phyloP scores from a whole-genome alignment of 2,797 vertebrate species.

The Danio jaintianensis region DNA sequence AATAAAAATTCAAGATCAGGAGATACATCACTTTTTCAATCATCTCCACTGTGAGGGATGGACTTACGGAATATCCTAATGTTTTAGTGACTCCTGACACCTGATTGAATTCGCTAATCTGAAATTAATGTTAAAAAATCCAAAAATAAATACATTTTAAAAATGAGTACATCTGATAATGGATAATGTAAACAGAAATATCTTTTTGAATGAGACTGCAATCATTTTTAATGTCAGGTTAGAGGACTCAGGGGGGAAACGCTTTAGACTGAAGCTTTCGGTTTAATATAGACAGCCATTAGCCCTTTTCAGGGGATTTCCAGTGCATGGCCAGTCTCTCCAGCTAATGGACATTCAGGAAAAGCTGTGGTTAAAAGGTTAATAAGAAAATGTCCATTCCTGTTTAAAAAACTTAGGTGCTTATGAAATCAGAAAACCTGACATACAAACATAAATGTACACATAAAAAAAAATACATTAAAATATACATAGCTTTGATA shows the following conservation, averaged over 20 bases:
- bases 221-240: constrained; percentile 47
- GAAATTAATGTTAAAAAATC: neutral
- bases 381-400: constrained; percentile 51
- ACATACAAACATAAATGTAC: too few relatives aligned
- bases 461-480: too few relatives aligned
- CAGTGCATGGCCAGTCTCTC: constrained; percentile 43
- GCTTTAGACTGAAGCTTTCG: constrained; percentile 40
- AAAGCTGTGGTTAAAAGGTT: constrained; percentile 52
- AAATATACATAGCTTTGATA: too few relatives aligned
- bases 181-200: constrained; percentile 20
- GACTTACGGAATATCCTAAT: constrained; percentile 6
- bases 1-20: constrained; percentile 57
- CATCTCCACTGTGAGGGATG: neutral
- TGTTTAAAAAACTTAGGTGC: constrained; percentile 54
- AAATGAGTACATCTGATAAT: constrained; percentile 23
- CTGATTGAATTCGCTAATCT: constrained; percentile 1
- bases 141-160: neutral
- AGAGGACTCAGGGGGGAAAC: constrained; percentile 30
- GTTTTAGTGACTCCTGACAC: constrained; percentile 31
- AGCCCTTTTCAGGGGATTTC: constrained; percentile 54
- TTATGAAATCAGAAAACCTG: constrained; percentile 1
- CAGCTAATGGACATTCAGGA: constrained; percentile 46
- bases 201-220: constrained; percentile 23
- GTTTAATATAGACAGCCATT: constrained; percentile 50
- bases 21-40: constrained; percentile 55